phyloP scores from a whole-genome alignment of 2,888 invertebrate genomes.

The Notodonta ziczac region DNA sequence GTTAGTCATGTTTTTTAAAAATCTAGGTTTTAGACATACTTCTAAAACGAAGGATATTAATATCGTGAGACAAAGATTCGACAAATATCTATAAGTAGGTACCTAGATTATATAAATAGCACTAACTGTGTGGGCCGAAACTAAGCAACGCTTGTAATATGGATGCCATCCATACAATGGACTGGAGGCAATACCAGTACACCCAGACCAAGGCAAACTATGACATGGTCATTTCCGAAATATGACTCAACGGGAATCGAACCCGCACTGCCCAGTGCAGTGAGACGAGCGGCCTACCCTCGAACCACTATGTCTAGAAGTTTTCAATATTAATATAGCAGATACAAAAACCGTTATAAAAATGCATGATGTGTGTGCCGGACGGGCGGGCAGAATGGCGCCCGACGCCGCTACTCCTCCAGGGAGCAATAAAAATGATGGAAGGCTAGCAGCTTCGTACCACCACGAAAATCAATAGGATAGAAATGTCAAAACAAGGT shows the following conservation, averaged over 20 bases:
- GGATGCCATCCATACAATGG: too few species aligned
- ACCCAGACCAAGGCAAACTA: too few species aligned
- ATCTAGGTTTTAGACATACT: background rate
- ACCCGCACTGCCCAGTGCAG: too few species aligned
- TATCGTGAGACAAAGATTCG: slow-evolving; percentile 10
- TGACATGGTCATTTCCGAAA: too few species aligned
- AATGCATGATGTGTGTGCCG: slow-evolving; percentile 62
- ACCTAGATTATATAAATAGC: too few species aligned
- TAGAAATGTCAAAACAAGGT: slow-evolving; percentile 65
- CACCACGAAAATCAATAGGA: slow-evolving; percentile 63
- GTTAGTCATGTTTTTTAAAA: background rate
- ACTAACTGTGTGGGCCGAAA: too few species aligned
- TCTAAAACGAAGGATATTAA: too few species aligned
- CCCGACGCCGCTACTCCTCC: slow-evolving; percentile 54
- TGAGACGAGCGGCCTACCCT: too few species aligned
- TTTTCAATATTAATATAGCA: slow-evolving; percentile 45
- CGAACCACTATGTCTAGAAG: too few species aligned
- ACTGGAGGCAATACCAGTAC: too few species aligned
- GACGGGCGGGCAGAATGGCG: slow-evolving; percentile 53
- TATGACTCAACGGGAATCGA: too few species aligned
- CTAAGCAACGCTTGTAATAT: too few species aligned
- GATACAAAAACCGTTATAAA: slow-evolving; percentile 63
- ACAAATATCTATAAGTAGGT: slow-evolving; percentile 22
- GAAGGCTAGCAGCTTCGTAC: slow-evolving; percentile 59
- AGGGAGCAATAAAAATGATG: slow-evolving; percentile 73